Evolutionary conservation across 2,888 invertebrate genomes (phyloP).

Genomic region (Eustalomyia histrio): DNA sequence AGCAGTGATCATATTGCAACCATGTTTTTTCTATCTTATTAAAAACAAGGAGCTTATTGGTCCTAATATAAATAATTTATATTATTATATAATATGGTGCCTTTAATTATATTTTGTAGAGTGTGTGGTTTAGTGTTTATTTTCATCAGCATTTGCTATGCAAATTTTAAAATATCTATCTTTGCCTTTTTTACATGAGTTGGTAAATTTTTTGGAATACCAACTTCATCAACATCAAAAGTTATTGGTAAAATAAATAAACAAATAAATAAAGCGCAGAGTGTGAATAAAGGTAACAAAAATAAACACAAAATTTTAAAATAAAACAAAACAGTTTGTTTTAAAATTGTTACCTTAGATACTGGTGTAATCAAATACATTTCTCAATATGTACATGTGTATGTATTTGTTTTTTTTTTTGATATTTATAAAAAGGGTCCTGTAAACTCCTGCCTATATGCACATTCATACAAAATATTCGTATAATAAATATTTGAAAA

Average conservation of each 20-base stretch:
- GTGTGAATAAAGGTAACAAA: too few relatives aligned
- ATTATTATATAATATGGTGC: too few relatives aligned
- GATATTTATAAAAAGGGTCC: too few relatives aligned
- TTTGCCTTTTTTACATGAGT: too few relatives aligned
- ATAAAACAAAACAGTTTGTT: background rate
- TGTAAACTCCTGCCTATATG: background rate
- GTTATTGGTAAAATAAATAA: conserved; percentile 20
- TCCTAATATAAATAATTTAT: too few relatives aligned
- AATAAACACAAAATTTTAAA: too few relatives aligned
- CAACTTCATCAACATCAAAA: conserved; percentile 11
- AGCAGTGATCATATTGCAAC: too few relatives aligned
- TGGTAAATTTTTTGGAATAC: background rate
- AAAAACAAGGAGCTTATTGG: too few relatives aligned
- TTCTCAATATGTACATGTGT: too few relatives aligned
- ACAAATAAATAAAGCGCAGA: too few relatives aligned
- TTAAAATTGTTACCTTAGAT: background rate
- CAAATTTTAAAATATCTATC: background rate
- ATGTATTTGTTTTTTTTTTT: too few relatives aligned
- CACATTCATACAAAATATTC: background rate
- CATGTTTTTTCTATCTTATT: too few relatives aligned
- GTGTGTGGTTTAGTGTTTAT: background rate
- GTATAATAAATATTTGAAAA: background rate
- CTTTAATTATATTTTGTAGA: background rate
- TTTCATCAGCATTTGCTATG: background rate
- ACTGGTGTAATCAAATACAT: background rate